A percentile compares a stretch with the other conserved stretches of the same genome.
Conservation (phyloP, 2,888 invertebrate species). For the Platycheirus albimanus region DNA sequence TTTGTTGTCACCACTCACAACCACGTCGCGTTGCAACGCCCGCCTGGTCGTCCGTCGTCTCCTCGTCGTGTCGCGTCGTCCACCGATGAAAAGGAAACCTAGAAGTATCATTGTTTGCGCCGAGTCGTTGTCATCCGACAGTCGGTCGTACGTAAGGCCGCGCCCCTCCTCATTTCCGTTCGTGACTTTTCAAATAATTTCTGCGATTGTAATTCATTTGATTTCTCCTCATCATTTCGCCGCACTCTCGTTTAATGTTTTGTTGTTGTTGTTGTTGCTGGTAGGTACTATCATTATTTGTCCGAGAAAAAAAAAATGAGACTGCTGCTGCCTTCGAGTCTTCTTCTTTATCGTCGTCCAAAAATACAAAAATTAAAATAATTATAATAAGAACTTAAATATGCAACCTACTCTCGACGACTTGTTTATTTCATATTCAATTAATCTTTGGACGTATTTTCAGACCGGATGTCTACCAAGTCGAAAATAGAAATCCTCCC, state of each 20-base stretch:
- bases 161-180: slow-evolving; percentile 70
- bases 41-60: neutral
- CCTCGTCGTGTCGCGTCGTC: too few species aligned
- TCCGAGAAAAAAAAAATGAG: too few species aligned
- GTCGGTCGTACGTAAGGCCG: slow-evolving; percentile 46
- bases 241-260: slow-evolving; percentile 7
- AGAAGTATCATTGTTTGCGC: slow-evolving; percentile 56
- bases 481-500: slow-evolving; percentile 74
- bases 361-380: slow-evolving; percentile 62
- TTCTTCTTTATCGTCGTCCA: slow-evolving; percentile 25
- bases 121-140: neutral
- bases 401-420: slow-evolving; percentile 74
- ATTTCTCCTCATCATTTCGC: slow-evolving; percentile 47
- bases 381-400: slow-evolving; percentile 69
- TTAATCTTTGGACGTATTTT: slow-evolving; percentile 74
- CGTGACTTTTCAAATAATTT: slow-evolving; percentile 62
- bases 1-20: neutral
- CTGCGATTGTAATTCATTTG: slow-evolving; percentile 69
- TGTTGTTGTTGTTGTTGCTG: too few species aligned
- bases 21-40: neutral
- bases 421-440: slow-evolving; percentile 75
- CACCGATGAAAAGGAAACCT: slow-evolving; percentile 34
- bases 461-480: slow-evolving; percentile 75
- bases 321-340: too few species aligned
- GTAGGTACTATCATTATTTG: slow-evolving; percentile 28